Evolutionary conservation across 2,888 invertebrate species (phyloP), one percentile per base, ranked within the genome.

Genomic region (Galeruca laticollis): DNA sequence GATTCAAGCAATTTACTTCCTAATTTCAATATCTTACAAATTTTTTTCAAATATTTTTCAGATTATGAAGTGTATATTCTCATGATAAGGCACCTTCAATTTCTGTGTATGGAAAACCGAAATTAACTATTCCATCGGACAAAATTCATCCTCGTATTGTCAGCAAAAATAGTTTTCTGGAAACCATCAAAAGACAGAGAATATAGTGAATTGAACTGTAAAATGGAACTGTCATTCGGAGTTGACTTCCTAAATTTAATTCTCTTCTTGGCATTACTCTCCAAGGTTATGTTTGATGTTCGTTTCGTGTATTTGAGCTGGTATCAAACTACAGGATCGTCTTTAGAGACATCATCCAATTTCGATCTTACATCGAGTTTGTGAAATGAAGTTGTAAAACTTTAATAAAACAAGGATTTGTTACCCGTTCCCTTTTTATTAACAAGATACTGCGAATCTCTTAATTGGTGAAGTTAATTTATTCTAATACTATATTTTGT

Each of bases 171-270:
- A 72, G 73, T 74, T 54, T 57, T 52, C 51, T 43, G 57, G 59
- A 63, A 60, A 60, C 60, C 61, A 60, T 72, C 68, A 67, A 66
- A 52, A 35, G 56, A 57, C 35, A 18, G 52, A 65, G 68, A 72
- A 60, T 70, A 69, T 56, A 72, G 67, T 66, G 70, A 72, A 74
- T 74, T 72, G 70, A 70, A 70, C 70, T 67, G 59, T 72, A 67
- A 74, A 74, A 70, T 60, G 57, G 62, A 60, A 63, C 65, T 60
- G 43, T 20, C 64, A 33, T 62, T 70, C 43, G 31, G 51, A 59
- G 52, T 61, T 40, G 60, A 21, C 56, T 68, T 67, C 54, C 63
- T 52, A 61, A 68, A 74, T 69, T 74, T 74, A 74, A 74, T 72
- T 74, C 64, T 54, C 71, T 47, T 60, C 60, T 64, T 60, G 54